A percentile compares a stretch with the other conserved stretches of the same genome.
These are phyloP conservation scores for Mythimna impura DNA, from an alignment of 2,888 invertebrate species.

Conservation along the genomic window DNA sequence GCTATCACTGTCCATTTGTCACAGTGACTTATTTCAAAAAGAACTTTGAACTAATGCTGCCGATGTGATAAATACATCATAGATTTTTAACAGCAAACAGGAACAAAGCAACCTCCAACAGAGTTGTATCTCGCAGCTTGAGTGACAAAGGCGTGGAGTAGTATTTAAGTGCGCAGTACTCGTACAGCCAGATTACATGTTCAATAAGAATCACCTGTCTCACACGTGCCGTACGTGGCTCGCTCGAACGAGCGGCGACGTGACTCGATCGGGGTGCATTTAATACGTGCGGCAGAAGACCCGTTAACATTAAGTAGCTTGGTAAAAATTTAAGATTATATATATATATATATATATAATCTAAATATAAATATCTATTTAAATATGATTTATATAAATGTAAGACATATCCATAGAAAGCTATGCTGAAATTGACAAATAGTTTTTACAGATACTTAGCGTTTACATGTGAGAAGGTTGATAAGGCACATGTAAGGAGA, in stretches of 20 bases:
- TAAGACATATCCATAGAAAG: slow-evolving; percentile 77
- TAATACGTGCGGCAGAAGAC: not conserved
- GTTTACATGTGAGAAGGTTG: slow-evolving; percentile 77
- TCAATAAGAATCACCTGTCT: slow-evolving; percentile 54
- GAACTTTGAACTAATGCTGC: not conserved
- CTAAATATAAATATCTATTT: too few relatives aligned
- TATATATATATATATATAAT: too few relatives aligned
- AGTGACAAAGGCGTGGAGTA: slow-evolving; percentile 3
- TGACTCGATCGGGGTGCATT: slow-evolving; percentile 4
- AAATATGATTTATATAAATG: slow-evolving; percentile 72
- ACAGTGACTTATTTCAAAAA: not conserved
- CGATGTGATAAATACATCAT: not conserved
- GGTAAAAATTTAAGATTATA: too few relatives aligned
- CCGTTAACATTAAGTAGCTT: too few relatives aligned
- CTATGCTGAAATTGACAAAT: slow-evolving; percentile 88
- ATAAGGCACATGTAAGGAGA: slow-evolving; percentile 76
- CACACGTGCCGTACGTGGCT: slow-evolving; percentile 48
- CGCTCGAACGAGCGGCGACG: slow-evolving; percentile 16
- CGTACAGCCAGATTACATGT: slow-evolving; percentile 36
- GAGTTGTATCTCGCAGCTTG: not conserved
- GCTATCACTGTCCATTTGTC: not conserved
- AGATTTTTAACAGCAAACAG: not conserved
- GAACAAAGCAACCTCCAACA: not conserved
- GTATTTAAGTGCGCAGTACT: slow-evolving; percentile 22
- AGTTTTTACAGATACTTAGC: slow-evolving; percentile 87